These are phyloP conservation scores for Hycleus phaleratus DNA, from an alignment of 1,140 invertebrate species.

Conservation along the genomic window DNA sequence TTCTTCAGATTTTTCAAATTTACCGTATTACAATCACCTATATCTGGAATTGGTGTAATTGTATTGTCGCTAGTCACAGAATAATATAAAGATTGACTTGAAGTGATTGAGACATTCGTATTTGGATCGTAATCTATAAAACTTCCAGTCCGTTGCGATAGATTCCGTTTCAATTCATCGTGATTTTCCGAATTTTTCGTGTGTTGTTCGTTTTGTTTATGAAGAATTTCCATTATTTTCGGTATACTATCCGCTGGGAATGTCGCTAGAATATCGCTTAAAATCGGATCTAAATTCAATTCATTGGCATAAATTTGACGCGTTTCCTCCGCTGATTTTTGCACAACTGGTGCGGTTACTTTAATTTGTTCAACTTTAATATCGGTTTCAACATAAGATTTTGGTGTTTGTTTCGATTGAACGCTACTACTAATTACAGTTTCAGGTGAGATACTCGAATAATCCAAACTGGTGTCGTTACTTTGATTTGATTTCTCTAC, in stretches of 20 bases:
- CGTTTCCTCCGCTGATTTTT: not conserved
- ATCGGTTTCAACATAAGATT: conserved; percentile 28
- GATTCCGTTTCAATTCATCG: too few relatives aligned
- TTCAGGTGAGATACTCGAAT: not conserved
- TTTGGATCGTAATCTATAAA: not conserved
- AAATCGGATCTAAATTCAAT: not conserved
- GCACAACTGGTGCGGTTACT: conserved; percentile 15
- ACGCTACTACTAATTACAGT: conserved; percentile 2
- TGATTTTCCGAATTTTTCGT: too few relatives aligned
- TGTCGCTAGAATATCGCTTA: conserved; percentile 22
- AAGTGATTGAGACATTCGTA: conserved; percentile 1
- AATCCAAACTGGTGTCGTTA: not conserved
- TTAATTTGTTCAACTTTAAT: conserved; percentile 28
- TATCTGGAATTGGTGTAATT: not conserved
- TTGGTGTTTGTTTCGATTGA: conserved; percentile 8
- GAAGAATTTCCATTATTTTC: conserved; percentile 39
- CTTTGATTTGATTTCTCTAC: conserved; percentile 1
- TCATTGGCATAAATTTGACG: too few relatives aligned
- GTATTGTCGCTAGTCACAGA: not conserved
- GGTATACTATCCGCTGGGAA: conserved; percentile 31
- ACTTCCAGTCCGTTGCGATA: not conserved
- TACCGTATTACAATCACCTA: not conserved
- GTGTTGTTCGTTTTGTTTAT: conserved; percentile 32
- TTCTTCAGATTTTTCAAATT: conserved; percentile 2
- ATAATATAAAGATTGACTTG: conserved; percentile 8